These are phyloP conservation scores for Gila robusta DNA, from an alignment of 2,797 vertebrate species.

Conservation along the genomic window DNA sequence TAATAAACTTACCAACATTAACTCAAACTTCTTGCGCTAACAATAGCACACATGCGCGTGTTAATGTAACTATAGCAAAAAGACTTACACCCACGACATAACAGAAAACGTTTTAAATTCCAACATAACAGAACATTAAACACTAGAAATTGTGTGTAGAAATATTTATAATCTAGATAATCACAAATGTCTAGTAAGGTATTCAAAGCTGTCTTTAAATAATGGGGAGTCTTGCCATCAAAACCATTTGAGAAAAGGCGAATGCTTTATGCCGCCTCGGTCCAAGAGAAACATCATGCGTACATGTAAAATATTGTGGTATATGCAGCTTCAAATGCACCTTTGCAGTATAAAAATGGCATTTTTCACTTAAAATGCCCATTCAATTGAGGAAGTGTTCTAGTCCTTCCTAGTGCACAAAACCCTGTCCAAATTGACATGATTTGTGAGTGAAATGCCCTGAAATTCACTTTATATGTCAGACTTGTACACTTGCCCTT, in stretches of 20 bases:
- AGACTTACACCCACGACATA: neutral
- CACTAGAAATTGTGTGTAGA: neutral
- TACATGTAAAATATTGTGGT: neutral
- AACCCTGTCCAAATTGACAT: neutral
- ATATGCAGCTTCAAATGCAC: neutral
- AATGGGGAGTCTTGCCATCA: neutral
- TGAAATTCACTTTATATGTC: slow-evolving; percentile 59
- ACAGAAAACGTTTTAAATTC: neutral
- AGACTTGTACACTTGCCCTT: slow-evolving; percentile 54
- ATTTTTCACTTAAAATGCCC: neutral
- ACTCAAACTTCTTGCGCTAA: neutral
- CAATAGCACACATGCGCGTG: neutral
- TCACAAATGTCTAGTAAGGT: neutral
- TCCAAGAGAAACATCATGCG: neutral
- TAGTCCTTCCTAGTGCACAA: neutral
- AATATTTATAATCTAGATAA: neutral
- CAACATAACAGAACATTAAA: neutral
- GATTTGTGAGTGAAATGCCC: slow-evolving; percentile 4
- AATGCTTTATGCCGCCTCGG: neutral
- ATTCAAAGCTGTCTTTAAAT: neutral
- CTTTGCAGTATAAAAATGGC: neutral
- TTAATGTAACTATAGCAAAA: neutral
- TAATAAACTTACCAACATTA: neutral
- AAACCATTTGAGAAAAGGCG: neutral
- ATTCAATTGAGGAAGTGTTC: neutral